Base-by-base conservation (phyloP, 1,140 invertebrate genomes). In the Drosophila orena region DNA sequence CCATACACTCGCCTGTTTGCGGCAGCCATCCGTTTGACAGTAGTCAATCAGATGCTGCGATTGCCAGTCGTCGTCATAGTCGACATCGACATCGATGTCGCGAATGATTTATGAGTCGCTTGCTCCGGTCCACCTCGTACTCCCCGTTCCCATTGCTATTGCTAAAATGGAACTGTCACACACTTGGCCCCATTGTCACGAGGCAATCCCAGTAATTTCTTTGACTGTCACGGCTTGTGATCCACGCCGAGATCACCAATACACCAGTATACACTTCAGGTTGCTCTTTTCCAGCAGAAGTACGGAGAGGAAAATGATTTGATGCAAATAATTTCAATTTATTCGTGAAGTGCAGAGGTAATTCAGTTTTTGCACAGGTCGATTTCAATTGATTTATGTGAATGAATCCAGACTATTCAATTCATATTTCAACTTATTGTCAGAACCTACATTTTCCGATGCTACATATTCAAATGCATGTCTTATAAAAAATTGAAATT, bases 1-100 rank as follows among this genome's bases (percentile, higher is more conserved):
- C 56, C 43, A 44, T 46, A 57, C 42, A 57, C n/a, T 64, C 60
- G 30, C 38, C 14, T 69, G 37, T 71, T 53, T 64, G 50, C 69
- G 38, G 17, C 35, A 37, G 24, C 42, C 70, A 66, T 79, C 58
- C 55, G 53, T 49, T 80, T 86, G 83, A 81, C 83, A 81, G 79
- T 83, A 86, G 83, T 86, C 83, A 86, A 86, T 86, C 83, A 81
- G 83, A 76, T 81, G 50, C 74, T 71, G 58, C 83, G 83, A 86
- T 86, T 86, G 83, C 75, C 83, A 88, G 83, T 86, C 83, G 75
- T 86, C 81, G 86, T 86, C 83, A 71, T 81, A 85, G 77, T 81
- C 81, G 81, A 85, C 81, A 77, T 81, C 81, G 81, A 85, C 81
- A 77, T 85, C 58, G 77, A 81, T 65, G 59, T 80, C 79, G 83